phyloP scores from a whole-genome alignment of 2,113 vertebrate genomes.

The Stigmatopora argus region DNA sequence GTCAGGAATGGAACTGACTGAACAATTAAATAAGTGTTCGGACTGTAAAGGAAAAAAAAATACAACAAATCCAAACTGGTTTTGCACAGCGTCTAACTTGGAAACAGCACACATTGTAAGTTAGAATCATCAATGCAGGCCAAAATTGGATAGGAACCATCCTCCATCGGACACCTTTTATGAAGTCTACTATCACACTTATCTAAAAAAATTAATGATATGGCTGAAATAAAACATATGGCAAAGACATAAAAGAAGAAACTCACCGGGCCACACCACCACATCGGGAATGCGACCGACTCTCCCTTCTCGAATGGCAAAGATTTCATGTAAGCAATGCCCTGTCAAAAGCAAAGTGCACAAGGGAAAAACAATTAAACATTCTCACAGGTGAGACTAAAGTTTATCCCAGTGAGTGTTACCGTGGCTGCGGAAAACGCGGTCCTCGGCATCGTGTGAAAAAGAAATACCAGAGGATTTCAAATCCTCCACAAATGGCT shows the following conservation, averaged over 20 bases:
- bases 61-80: background rate
- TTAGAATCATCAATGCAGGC: constrained; percentile 53
- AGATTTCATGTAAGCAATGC: constrained; percentile 96
- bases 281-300: constrained; percentile 88
- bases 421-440: constrained; percentile 93
- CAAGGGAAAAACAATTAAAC: background rate
- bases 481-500: constrained; percentile 86
- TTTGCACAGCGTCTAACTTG: no score
- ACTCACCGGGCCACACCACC: constrained; percentile 94
- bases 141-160: constrained; percentile 46
- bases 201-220: no score
- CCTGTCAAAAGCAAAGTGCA: constrained; percentile 68
- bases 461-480: constrained; percentile 81
- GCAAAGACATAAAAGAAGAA: constrained; percentile 11
- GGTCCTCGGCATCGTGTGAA: constrained; percentile 87
- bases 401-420: constrained; percentile 37
- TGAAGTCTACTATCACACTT: constrained; percentile 71
- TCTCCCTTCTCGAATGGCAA: constrained; percentile 91
- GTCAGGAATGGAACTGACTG: constrained; percentile 3
- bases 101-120: background rate
- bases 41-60: background rate
- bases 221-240: constrained; percentile 53
- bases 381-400: background rate
- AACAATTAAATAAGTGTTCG: background rate
- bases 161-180: constrained; percentile 59